A percentile compares a stretch with the other conserved stretches of the same genome.
phyloP scores from a whole-genome alignment of 2,797 vertebrate genomes.

The Phrynocephalus forsythii region DNA sequence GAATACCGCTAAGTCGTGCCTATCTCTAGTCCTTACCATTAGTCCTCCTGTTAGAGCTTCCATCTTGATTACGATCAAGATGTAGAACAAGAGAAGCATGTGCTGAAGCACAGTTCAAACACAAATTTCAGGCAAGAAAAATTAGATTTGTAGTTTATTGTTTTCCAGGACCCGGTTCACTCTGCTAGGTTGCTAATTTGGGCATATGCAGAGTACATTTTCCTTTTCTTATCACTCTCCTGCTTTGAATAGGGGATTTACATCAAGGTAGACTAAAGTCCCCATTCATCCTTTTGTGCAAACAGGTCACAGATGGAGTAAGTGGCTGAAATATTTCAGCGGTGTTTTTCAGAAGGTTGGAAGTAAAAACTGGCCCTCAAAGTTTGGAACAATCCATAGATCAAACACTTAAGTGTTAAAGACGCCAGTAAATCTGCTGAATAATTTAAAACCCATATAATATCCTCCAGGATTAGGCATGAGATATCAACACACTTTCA shows the following conservation, averaged over 20 bases:
- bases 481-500: not conserved
- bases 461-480: fast-evolving
- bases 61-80: not conserved
- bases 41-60: not conserved
- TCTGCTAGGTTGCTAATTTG: not conserved
- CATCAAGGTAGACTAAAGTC: too few species aligned
- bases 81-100: not conserved
- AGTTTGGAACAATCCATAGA: not conserved
- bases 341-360: not conserved
- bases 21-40: not conserved
- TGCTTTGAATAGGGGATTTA: not conserved
- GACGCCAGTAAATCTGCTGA: not conserved
- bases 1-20: too few species aligned
- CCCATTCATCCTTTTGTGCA: not conserved
- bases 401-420: constrained; percentile 26
- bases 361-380: not conserved
- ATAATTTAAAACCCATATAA: not conserved
- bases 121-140: too few species aligned
- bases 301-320: not conserved
- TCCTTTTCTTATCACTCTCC: not conserved
- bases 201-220: not conserved
- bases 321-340: not conserved
- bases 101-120: not conserved
- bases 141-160: not conserved
- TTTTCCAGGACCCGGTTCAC: not conserved